Evolutionary conservation across 1,140 invertebrate genomes (phyloP).

Genomic region (Chlorops oryzae): DNA sequence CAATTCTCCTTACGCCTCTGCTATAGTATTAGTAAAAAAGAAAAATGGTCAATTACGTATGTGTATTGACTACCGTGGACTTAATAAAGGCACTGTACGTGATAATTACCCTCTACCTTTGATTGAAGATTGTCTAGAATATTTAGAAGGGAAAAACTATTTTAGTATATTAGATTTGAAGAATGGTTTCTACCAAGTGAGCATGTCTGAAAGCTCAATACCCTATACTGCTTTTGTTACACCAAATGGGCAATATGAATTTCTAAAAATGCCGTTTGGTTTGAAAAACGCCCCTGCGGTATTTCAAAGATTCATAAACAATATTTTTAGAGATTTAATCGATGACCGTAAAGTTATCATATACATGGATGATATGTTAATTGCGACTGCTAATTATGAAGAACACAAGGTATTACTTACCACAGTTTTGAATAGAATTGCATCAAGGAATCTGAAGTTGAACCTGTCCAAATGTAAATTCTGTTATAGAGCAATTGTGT

Average conservation of each 20-base stretch:
- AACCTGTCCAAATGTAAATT: slow-evolving; percentile 6
- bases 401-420: neutral
- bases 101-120: slow-evolving; percentile 39
- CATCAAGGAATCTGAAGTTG: slow-evolving; percentile 15
- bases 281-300: slow-evolving; percentile 11
- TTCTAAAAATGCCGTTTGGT: slow-evolving; percentile 28
- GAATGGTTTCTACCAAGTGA: slow-evolving; percentile 28
- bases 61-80: slow-evolving; percentile 37
- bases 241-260: slow-evolving; percentile 39
- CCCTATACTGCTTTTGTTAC: slow-evolving; percentile 39
- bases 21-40: slow-evolving; percentile 29
- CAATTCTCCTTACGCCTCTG: slow-evolving; percentile 21
- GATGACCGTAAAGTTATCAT: neutral
- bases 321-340: neutral
- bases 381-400: neutral
- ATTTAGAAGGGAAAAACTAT: slow-evolving; percentile 18
- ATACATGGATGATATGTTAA: slow-evolving; percentile 6
- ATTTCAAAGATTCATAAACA: slow-evolving; percentile 7
- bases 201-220: slow-evolving; percentile 21
- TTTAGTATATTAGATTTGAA: slow-evolving; percentile 26
- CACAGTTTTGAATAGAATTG: neutral
- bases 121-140: slow-evolving; percentile 47
- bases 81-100: slow-evolving; percentile 16
- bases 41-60: slow-evolving; percentile 24
- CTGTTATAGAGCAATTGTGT: slow-evolving; percentile 9